These are phyloP conservation scores for Neoascia interrupta DNA, from an alignment of 2,888 invertebrate genomes.

Conservation along the genomic window DNA sequence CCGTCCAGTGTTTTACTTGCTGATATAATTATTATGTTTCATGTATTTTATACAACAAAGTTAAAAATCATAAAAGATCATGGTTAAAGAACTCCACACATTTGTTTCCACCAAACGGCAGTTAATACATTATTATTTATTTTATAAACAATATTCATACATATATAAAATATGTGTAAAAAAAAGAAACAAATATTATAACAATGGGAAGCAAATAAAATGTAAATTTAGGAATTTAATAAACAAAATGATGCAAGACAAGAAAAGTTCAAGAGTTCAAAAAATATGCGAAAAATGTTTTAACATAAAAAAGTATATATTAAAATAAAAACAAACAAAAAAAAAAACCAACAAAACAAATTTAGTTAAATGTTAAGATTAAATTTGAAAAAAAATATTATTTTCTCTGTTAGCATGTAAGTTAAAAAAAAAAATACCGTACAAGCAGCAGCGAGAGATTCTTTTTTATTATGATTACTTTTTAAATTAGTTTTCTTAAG, in stretches of 20 bases:
- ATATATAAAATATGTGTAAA: background rate
- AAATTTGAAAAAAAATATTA: slow-evolving; percentile 4
- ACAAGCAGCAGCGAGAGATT: slow-evolving; percentile 58
- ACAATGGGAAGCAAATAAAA: slow-evolving; percentile 62
- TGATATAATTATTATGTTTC: slow-evolving; percentile 30
- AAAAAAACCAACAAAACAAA: slow-evolving; percentile 16
- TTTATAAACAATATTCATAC: background rate
- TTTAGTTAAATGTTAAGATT: slow-evolving; percentile 44
- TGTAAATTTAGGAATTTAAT: slow-evolving; percentile 32
- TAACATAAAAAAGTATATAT: too few relatives aligned
- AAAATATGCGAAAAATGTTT: slow-evolving; percentile 27
- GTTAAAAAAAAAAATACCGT: slow-evolving; percentile 49
- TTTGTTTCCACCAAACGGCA: slow-evolving; percentile 29
- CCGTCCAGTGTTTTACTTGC: slow-evolving; percentile 58
- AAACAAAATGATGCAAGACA: slow-evolving; percentile 43
- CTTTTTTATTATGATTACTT: slow-evolving; percentile 44
- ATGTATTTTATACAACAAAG: too few relatives aligned
- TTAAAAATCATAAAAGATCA: slow-evolving; percentile 38
- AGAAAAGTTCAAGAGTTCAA: slow-evolving; percentile 68
- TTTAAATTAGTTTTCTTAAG: too few relatives aligned
- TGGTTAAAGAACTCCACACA: slow-evolving; percentile 56
- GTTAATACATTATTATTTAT: slow-evolving; percentile 1
- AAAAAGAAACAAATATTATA: slow-evolving; percentile 26
- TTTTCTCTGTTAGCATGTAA: slow-evolving; percentile 46
- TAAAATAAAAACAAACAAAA: slow-evolving; percentile 29